Conservation (phyloP, 2,113 vertebrate species). For the Macrotus californicus region DNA sequence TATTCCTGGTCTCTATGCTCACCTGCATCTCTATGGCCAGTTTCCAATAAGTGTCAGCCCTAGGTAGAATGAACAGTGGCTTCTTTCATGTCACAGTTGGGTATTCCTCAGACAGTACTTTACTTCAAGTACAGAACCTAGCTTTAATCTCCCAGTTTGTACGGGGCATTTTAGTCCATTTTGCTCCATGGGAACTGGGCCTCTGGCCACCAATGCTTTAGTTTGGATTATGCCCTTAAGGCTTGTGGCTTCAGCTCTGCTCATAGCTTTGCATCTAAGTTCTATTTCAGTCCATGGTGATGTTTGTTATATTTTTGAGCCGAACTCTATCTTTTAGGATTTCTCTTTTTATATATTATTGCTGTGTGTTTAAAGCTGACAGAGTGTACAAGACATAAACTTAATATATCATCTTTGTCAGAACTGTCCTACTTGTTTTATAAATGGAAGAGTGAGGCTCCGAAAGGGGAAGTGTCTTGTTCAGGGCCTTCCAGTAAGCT, state of each 20-base stretch:
- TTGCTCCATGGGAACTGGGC: not conserved
- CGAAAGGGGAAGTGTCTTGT: not conserved
- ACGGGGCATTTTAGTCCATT: not conserved
- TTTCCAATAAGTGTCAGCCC: not conserved
- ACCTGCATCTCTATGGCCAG: not conserved
- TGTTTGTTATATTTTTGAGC: constrained; percentile 14
- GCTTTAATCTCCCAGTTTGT: not conserved
- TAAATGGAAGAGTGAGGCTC: not conserved
- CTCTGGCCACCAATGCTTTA: not conserved
- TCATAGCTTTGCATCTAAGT: constrained; percentile 28
- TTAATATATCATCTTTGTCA: not conserved
- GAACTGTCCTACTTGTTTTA: not conserved
- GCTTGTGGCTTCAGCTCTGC: not conserved
- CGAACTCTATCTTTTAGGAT: not conserved
- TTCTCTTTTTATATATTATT: constrained; percentile 31
- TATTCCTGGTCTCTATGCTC: not conserved
- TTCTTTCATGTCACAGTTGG: not conserved
- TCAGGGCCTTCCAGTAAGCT: not conserved
- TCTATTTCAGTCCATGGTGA: constrained; percentile 28
- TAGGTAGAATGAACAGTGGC: not conserved
- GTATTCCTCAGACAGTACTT: not conserved
- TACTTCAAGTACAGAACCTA: not conserved
- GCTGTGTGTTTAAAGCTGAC: constrained; percentile 20
- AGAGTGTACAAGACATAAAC: not conserved
- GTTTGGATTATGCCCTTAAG: not conserved